Evolutionary conservation across 1,140 invertebrate genomes (phyloP).

Genomic region (Trypoxylus dichotomus): DNA sequence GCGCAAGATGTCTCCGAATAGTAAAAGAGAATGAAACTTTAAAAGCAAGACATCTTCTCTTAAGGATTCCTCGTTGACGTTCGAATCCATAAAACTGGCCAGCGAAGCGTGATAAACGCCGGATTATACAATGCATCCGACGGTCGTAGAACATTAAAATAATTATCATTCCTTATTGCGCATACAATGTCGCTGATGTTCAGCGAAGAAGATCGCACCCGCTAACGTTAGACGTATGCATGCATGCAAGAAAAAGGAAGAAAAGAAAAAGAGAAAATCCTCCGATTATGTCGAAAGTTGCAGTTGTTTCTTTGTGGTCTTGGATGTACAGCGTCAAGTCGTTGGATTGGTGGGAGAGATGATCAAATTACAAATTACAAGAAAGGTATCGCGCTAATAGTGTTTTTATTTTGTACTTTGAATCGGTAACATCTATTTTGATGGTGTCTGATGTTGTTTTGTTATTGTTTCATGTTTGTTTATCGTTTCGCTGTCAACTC

Average conservation of each 20-base stretch:
- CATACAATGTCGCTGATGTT: background rate
- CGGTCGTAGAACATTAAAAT: background rate
- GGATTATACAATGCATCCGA: background rate
- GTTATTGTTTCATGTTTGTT: background rate
- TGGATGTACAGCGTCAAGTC: background rate
- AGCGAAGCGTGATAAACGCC: background rate
- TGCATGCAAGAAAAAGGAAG: background rate
- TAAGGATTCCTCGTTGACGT: background rate
- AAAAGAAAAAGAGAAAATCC: background rate
- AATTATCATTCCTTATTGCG: slow-evolving; percentile 3
- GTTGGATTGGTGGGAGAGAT: background rate
- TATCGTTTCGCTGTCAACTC: background rate
- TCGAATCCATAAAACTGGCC: background rate
- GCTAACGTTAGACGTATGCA: background rate
- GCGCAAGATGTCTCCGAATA: background rate
- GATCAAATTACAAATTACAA: slow-evolving; percentile 3
- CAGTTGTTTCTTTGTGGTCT: background rate
- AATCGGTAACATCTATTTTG: background rate
- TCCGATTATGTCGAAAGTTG: background rate
- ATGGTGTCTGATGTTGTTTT: background rate
- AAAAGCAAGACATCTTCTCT: background rate
- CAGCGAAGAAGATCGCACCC: background rate
- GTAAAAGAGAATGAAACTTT: background rate
- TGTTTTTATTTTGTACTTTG: background rate
- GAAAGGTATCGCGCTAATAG: background rate